Evolutionary conservation across 2,888 invertebrate genomes (phyloP), one percentile per base, ranked within the genome.

Genomic region (Graphium colonna): DNA sequence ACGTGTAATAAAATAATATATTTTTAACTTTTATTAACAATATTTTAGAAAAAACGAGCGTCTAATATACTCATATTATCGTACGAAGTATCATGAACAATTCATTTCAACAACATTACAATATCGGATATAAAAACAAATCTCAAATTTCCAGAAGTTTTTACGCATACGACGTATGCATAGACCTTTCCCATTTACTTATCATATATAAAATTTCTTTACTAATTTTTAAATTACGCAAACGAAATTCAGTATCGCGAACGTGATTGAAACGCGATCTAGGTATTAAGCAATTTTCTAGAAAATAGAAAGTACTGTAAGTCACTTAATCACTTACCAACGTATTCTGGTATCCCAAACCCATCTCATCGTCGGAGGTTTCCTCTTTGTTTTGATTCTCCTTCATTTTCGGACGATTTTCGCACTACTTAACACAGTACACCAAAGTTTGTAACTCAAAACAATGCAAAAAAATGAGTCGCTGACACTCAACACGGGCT

Each of bases 341-440:
- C 41, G 93, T 93, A 65, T 93, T 92, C 74, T 93, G 93, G 68
- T 93, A 93, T 48, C 94, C 94, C 69, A 95, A 80, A 55, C 94
- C 94, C 55, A 92, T 86, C 63, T 92, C 92, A 66, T 93, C 92
- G 67, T 92, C 91, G 1, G 88, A 90, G 31, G 78, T 83, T 60
- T 90, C 90, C 13, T 89, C 87, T 59, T 85, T 87, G 48, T 62
- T 70, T 46, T 69, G 71, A 45, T 73, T 56, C 51, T 74, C 75
- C 75, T 84, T 88, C 88, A 88, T 88, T 55, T 63, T 74, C 60
- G 36, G 61, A 64, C 62, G 59, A 64, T 64, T 69, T 68, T 72
- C 68, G 63, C 57, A 56, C 58, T 67, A 58, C 63, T 57, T 60
- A 68, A 67, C 75, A 75, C 75, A 76, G 64, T 38, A 69, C 75